Conservation (phyloP, 2,888 invertebrate species). For the Andrena camellia region DNA sequence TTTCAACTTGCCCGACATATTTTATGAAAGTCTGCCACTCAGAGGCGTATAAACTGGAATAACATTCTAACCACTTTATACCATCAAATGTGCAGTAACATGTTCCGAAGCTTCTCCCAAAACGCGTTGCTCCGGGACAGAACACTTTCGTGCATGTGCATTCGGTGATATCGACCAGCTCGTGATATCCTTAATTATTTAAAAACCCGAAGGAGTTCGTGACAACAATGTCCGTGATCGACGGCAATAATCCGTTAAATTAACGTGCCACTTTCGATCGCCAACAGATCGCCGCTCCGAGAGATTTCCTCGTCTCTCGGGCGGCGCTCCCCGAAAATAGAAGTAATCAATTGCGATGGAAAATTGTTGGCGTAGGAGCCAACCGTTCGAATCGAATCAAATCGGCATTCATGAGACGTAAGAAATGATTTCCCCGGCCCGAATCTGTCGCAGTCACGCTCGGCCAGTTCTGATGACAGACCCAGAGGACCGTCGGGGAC, state of each 20-base stretch:
- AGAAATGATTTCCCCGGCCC: conserved; percentile 60
- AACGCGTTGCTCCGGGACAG: neutral
- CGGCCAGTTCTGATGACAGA: conserved; percentile 76
- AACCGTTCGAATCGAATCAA: conserved; percentile 61
- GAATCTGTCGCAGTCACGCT: conserved; percentile 77
- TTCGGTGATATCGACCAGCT: neutral
- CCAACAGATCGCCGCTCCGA: neutral
- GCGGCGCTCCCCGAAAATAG: conserved; percentile 16
- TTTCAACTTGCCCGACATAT: conserved; percentile 34
- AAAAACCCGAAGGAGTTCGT: too few species aligned
- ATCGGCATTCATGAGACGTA: conserved; percentile 74
- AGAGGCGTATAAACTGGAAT: conserved; percentile 31
- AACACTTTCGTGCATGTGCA: neutral
- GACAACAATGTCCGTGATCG: conserved; percentile 33
- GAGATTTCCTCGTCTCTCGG: conserved; percentile 1
- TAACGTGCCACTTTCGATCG: neutral
- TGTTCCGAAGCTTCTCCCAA: neutral
- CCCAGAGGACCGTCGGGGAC: conserved; percentile 73
- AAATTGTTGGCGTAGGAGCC: conserved; percentile 50
- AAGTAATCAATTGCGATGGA: conserved; percentile 55
- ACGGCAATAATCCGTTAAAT: neutral
- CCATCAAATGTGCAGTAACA: conserved; percentile 8
- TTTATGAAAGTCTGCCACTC: conserved; percentile 30
- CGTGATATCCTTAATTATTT: too few species aligned
- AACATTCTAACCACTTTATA: conserved; percentile 24